Conservation (phyloP, 1,140 invertebrate species). For the Drosophila virilis region DNA sequence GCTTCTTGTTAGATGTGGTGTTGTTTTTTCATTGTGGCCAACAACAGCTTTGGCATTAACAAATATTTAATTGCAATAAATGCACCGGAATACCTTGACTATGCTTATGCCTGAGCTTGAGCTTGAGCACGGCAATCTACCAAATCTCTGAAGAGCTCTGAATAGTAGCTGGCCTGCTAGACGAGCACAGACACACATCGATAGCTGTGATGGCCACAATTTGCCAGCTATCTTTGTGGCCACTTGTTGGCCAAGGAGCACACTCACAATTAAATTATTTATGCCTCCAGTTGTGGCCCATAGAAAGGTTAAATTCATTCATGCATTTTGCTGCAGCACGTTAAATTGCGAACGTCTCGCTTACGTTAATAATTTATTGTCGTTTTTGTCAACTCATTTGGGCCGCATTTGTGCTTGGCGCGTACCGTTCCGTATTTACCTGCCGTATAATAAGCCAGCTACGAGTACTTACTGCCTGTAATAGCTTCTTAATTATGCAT, state of each 20-base stretch:
- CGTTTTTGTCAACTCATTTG: constrained; percentile 18
- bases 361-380: neutral
- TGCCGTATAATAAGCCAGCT: constrained; percentile 37
- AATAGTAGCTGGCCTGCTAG: neutral
- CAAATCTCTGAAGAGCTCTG: constrained; percentile 11
- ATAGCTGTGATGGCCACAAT: constrained; percentile 20
- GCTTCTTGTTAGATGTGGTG: constrained; percentile 71
- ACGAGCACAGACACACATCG: neutral
- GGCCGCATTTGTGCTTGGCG: neutral
- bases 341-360: constrained; percentile 5
- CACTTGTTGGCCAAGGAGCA: constrained; percentile 55
- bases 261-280: constrained; percentile 45
- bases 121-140: constrained; percentile 29
- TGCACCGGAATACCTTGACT: constrained; percentile 77
- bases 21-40: constrained; percentile 59
- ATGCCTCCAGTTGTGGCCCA: constrained; percentile 26
- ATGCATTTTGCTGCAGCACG: constrained; percentile 13
- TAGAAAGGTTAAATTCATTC: constrained; percentile 42
- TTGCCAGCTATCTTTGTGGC: constrained; percentile 33
- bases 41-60: constrained; percentile 59
- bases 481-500: constrained; percentile 74
- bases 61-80: constrained; percentile 83
- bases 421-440: constrained; percentile 12
- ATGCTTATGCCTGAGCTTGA: constrained; percentile 29
- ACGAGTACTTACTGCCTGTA: constrained; percentile 48